Evolutionary conservation across 2,113 vertebrate genomes (phyloP).

Genomic region (Brachypodius melanocephalos): DNA sequence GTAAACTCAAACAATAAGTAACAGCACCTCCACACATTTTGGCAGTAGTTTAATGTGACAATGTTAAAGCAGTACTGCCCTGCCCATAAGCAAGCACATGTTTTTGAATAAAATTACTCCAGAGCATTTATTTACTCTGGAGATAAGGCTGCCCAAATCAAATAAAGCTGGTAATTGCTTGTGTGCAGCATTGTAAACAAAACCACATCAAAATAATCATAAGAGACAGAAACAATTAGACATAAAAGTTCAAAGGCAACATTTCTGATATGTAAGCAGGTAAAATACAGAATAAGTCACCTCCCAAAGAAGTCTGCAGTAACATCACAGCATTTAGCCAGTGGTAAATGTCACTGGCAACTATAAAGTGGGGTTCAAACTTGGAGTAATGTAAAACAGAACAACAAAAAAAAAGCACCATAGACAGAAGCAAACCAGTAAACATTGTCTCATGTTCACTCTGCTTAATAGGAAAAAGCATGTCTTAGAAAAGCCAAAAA

Average conservation of each 20-base stretch:
- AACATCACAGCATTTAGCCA: not conserved
- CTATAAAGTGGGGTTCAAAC: not conserved
- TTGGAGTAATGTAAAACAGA: not conserved
- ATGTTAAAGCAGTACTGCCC: not conserved
- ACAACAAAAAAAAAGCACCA: not conserved
- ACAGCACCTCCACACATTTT: not conserved
- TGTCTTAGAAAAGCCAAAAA: not conserved
- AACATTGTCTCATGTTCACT: not conserved
- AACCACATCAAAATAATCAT: not conserved
- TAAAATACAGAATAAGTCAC: not conserved
- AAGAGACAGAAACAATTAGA: not conserved
- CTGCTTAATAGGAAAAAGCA: not conserved
- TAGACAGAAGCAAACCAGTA: not conserved
- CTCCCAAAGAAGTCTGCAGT: not conserved
- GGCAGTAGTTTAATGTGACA: not conserved
- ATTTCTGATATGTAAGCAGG: not conserved
- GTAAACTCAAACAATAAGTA: not conserved
- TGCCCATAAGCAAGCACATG: not conserved
- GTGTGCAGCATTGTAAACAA: not conserved
- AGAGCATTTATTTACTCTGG: not conserved
- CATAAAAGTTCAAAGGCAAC: not conserved
- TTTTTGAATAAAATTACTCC: not conserved
- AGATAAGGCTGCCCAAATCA: not conserved
- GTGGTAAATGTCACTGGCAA: not conserved
- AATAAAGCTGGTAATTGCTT: not conserved